Base-by-base conservation (phyloP, 2,888 invertebrate species). In the Heliconius hortense region DNA sequence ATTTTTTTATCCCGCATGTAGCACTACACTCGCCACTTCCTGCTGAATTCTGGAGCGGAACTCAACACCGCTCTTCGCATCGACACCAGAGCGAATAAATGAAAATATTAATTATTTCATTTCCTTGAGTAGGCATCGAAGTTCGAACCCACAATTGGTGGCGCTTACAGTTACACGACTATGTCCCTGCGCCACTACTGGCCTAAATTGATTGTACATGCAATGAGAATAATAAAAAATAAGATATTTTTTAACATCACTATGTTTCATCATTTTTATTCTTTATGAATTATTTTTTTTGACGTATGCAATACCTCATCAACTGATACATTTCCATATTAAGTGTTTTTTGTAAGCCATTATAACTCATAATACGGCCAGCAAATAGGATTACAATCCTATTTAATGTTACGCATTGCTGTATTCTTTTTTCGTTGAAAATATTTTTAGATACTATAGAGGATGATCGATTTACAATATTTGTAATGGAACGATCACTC, bases 381-480 rank as follows among this genome's bases (percentile, higher is more conserved):
- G 1, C 10, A 60, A 28, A 35, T 56, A 71, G 13, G 71, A 43
- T 28, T 71, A 71, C 26, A 26, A 39, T 39, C 8, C 48, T n/a
- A 24, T 73, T 4, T 21, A 24, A 13, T 39, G 26, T 26, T 56
- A 43, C 26, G 24, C 48, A 48, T 24, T 10, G 48, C 21, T 69
- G 31, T 62, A 63, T 69, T 60, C 26, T 39, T 48, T 68, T 69
- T 69, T 63, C 53, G 13, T 28, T n/a, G 31, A 63, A 60, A 63
- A 48, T 72, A 72, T 35, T 72, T 72, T 76, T 69, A 63, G 75
- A 64, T 53, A 72, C 28, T 56, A 53, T 74, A 63, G 13, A 60
- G 48, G 43, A 43, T 76, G 77, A 73, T 76, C 77, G 67, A 75
- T 77, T 72, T 70, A 75, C 71, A 77, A 76, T 73, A 73, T 75